phyloP scores from a whole-genome alignment of 1,140 invertebrate genomes.

The Epicauta chinensis region DNA sequence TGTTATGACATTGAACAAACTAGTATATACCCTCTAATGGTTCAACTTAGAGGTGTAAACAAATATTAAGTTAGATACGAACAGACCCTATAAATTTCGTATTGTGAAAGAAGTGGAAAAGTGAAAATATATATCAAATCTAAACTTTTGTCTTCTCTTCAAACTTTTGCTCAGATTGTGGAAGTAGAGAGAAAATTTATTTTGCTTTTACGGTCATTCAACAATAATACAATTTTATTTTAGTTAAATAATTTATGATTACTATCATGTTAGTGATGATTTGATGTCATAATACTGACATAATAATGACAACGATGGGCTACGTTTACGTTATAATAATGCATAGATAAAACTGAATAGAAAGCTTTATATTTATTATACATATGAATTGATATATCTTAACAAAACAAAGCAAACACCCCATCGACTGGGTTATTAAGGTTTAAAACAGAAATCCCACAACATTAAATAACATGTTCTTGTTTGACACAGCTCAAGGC shows the following conservation, averaged over 20 bases:
- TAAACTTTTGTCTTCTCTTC: slow-evolving; percentile 11
- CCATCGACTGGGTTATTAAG: slow-evolving; percentile 14
- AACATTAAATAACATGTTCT: slow-evolving; percentile 17
- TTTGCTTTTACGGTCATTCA: slow-evolving; percentile 5
- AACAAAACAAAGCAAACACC: slow-evolving; percentile 4
- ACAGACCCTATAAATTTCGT: slow-evolving; percentile 8
- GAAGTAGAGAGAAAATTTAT: slow-evolving; percentile 12
- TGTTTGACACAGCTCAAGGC: slow-evolving; percentile 15
- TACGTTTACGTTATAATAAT: no score
- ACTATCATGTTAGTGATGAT: no score
- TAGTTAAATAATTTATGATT: no score
- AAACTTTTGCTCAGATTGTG: slow-evolving; percentile 7
- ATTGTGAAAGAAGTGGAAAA: not conserved
- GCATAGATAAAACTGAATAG: no score
- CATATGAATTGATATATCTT: slow-evolving; percentile 9
- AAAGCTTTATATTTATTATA: slow-evolving; percentile 12
- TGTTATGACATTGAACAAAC: no score
- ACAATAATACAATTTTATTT: not conserved
- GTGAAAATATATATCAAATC: slow-evolving; percentile 9
- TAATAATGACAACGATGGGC: no score
- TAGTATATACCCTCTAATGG: not conserved
- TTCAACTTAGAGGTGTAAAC: slow-evolving; percentile 11
- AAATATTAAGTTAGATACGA: slow-evolving; percentile 10
- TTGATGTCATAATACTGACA: no score
- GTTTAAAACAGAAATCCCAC: slow-evolving; percentile 17